phyloP scores from a whole-genome alignment of 2,797 vertebrate genomes.

The Acomys russatus region DNA sequence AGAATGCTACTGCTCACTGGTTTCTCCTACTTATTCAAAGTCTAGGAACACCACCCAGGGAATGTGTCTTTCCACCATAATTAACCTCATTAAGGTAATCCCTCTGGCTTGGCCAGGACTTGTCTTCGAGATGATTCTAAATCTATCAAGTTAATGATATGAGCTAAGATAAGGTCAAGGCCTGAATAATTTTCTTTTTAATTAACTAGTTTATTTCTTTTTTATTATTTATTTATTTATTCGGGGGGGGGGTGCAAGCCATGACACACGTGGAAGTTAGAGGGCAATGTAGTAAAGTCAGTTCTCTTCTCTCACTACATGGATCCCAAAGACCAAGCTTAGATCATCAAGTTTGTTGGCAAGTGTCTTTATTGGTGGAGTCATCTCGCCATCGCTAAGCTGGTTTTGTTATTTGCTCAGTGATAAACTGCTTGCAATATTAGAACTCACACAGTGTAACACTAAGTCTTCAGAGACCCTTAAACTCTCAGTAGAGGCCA shows the following conservation, averaged over 20 bases:
- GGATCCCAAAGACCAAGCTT: neutral
- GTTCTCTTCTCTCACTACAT: neutral
- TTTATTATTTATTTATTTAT: neutral
- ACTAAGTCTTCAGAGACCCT: neutral
- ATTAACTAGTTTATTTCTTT: neutral
- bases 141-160: neutral
- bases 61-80: neutral
- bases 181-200: neutral
- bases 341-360: neutral
- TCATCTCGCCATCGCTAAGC: neutral
- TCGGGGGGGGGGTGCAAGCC: neutral
- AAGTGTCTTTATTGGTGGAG: neutral
- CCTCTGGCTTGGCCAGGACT: neutral
- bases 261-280: neutral
- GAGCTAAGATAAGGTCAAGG: neutral
- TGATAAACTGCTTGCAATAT: neutral
- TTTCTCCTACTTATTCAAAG: neutral
- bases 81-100: neutral
- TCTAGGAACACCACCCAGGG: neutral
- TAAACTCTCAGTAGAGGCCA: neutral
- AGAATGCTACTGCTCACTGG: neutral
- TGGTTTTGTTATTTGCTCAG: neutral
- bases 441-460: neutral
- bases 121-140: neutral
- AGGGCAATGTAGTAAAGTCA: neutral